Base-by-base conservation (phyloP, 2,113 vertebrate species). In the Leptobrachium ailaonicum region DNA sequence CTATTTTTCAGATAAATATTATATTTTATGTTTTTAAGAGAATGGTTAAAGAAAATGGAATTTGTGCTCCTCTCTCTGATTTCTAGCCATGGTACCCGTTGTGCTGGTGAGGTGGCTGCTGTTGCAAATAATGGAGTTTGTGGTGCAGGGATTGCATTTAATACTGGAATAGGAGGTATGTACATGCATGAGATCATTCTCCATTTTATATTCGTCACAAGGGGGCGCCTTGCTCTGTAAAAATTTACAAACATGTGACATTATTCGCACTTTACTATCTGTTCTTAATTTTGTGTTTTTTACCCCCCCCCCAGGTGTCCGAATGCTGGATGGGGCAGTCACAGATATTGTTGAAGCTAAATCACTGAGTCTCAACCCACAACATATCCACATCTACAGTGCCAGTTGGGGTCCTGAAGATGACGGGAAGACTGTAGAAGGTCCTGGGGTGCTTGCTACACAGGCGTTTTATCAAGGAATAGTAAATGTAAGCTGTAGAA, bases 381-480 rank as follows among this genome's bases (percentile, higher is more conserved):
- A 95, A 82, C 82, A 94, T 85, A 90, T 93, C 68, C 88, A 94
- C 83, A 86, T 94, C 88, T 95, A 92, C 83, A 95, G 93, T 0
- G 89, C 93, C 84, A 94, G 93, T 85, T 94, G 94, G 94, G 93
- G 92, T 2, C 92, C 94, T 0, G 73, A 86, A 79, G 93, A 95
- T 0, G 85, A 93, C 0, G 93, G 93, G 1, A 86, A 73, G 66
- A 91, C 88, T 0, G 87, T 95, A 83, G 92, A 92, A 0, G 90
- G 94, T 5, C 93, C 92, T 0, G 92, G 91, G 0, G 0, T 71
- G 12, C 86, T 94, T 76, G 90, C 92, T 1, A 11, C 0, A 0
- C 83, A 90, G 32, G 94, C 93, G 0, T 92, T 95, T 70, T 62
- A 40, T 80, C 86, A 40, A 0, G 94, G 92, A 0, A 83, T 89